Evolutionary conservation across 2,888 invertebrate genomes (phyloP).

Genomic region (Ornithoptera alexandrae): DNA sequence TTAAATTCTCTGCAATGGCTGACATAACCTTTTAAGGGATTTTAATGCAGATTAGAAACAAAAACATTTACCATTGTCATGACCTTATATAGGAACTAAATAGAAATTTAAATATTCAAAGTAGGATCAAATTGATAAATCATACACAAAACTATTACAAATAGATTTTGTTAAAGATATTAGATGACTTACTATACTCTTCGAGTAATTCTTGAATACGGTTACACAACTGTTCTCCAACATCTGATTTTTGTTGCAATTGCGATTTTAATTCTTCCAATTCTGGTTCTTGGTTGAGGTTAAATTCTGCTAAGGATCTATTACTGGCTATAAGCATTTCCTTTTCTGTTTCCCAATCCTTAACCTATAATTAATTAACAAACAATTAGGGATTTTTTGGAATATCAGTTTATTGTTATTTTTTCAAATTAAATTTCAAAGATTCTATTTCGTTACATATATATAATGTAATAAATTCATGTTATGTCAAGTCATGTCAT

Average conservation of each 20-base stretch:
- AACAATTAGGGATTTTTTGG: too few relatives aligned
- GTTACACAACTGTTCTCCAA: slow-evolving; percentile 83
- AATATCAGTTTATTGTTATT: too few relatives aligned
- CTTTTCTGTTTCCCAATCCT: slow-evolving; percentile 89
- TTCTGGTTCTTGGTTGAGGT: slow-evolving; percentile 91
- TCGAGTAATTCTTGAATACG: slow-evolving; percentile 88
- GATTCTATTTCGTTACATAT: too few relatives aligned
- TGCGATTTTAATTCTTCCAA: slow-evolving; percentile 86
- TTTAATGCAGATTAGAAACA: too few relatives aligned
- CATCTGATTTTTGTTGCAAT: slow-evolving; percentile 84
- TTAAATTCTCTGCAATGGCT: too few relatives aligned
- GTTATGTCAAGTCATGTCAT: too few relatives aligned
- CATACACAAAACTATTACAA: neutral
- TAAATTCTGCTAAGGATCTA: slow-evolving; percentile 94
- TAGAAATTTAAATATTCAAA: too few relatives aligned
- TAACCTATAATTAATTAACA: slow-evolving; percentile 70
- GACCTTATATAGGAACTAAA: too few relatives aligned
- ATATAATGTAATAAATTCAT: too few relatives aligned
- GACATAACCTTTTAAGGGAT: too few relatives aligned
- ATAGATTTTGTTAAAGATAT: neutral
- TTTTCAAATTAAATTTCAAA: too few relatives aligned
- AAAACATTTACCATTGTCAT: too few relatives aligned
- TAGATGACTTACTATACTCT: slow-evolving; percentile 83
- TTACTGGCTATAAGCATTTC: slow-evolving; percentile 93
- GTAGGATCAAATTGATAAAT: neutral